Conservation (phyloP, 2,113 vertebrate genomes). For the Gavia stellata region DNA sequence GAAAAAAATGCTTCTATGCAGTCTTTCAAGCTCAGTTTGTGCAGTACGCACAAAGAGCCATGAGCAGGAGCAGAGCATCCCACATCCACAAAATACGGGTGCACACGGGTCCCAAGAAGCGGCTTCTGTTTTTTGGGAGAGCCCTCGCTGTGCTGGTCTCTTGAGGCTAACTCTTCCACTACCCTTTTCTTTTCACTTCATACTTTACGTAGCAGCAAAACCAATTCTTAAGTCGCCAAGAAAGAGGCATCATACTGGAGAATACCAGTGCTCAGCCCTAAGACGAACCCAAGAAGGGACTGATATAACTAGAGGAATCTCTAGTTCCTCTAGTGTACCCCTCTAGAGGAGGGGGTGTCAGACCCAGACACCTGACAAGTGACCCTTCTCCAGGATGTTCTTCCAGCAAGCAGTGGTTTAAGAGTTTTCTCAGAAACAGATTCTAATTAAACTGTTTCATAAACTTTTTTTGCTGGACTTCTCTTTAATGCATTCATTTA, state of each 20-base stretch:
- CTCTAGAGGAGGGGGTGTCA: accelerated
- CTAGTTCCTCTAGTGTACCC: no score
- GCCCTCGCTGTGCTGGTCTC: background rate
- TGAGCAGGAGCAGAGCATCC: background rate
- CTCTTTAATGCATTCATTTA: background rate
- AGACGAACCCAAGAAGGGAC: background rate
- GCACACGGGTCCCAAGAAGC: background rate
- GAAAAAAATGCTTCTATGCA: background rate
- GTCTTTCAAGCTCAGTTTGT: background rate
- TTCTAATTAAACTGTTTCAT: background rate
- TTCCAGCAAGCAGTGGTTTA: background rate
- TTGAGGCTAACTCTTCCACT: background rate
- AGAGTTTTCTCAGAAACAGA: background rate
- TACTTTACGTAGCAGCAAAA: background rate
- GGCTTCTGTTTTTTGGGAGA: background rate
- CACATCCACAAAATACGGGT: background rate
- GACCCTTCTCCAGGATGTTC: background rate
- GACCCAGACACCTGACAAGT: background rate
- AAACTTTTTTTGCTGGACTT: background rate
- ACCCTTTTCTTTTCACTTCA: background rate
- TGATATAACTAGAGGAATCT: background rate
- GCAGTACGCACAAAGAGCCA: background rate
- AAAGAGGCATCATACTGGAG: background rate
- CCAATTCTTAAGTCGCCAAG: background rate
- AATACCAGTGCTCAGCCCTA: background rate